These are phyloP conservation scores for Cancer borealis DNA, from an alignment of 2,888 invertebrate species.

Conservation along the genomic window DNA sequence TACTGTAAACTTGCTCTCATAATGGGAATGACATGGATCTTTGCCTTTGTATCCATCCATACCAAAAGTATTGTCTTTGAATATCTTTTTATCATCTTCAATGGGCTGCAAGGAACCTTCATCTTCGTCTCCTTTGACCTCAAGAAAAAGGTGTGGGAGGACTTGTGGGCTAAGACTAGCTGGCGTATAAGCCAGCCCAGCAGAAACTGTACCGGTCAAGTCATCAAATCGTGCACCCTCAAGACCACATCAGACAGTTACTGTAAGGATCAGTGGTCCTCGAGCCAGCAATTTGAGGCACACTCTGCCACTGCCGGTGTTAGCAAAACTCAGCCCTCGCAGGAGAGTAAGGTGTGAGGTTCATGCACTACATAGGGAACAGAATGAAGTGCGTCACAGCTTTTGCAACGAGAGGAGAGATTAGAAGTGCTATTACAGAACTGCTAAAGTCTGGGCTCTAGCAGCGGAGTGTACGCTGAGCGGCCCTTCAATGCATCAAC, in stretches of 20 bases:
- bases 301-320: not conserved
- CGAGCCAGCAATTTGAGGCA: constrained; percentile 3
- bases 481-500: not conserved
- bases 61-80: constrained; percentile 79
- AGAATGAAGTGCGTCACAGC: not conserved
- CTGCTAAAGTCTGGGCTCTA: not conserved
- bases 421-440: not conserved
- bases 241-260: not conserved
- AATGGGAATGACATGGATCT: constrained; percentile 81
- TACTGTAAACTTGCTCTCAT: constrained; percentile 80
- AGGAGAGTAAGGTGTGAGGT: constrained; percentile 42
- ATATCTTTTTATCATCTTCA: constrained; percentile 81
- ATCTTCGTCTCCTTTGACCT: constrained; percentile 80
- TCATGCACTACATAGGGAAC: not conserved
- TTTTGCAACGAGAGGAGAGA: not conserved
- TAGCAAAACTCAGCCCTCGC: not conserved
- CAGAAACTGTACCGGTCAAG: not conserved
- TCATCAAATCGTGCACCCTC: not conserved
- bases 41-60: constrained; percentile 79
- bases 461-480: not conserved
- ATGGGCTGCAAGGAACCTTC: constrained; percentile 81
- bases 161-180: constrained; percentile 77
- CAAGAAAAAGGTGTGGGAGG: constrained; percentile 78
- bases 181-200: not conserved
- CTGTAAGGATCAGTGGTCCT: constrained; percentile 60